phyloP scores from a whole-genome alignment of 2,888 invertebrate genomes.

The Ochlodes sylvanus region DNA sequence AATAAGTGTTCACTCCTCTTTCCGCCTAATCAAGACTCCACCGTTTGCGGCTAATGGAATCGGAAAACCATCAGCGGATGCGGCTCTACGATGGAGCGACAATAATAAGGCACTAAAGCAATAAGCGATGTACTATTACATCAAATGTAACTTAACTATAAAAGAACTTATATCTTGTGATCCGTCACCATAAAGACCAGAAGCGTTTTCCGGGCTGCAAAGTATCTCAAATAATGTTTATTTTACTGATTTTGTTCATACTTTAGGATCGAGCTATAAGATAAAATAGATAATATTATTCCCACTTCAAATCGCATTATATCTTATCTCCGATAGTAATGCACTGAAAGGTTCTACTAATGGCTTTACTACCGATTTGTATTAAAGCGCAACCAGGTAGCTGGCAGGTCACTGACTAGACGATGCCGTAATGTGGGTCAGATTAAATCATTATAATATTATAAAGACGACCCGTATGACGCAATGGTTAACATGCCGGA shows the following conservation, averaged over 20 bases:
- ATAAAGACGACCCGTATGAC: too few species aligned
- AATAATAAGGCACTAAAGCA: not conserved
- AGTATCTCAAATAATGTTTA: too few species aligned
- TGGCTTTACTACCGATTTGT: slow-evolving; percentile 58
- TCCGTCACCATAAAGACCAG: too few species aligned
- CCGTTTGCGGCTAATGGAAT: slow-evolving; percentile 73
- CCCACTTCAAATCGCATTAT: not conserved
- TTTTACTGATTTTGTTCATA: too few species aligned
- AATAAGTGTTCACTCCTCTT: slow-evolving; percentile 49
- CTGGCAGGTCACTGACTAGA: slow-evolving; percentile 38
- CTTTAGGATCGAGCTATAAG: too few species aligned
- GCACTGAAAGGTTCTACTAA: slow-evolving; percentile 61
- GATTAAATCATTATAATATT: not conserved
- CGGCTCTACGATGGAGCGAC: slow-evolving; percentile 51
- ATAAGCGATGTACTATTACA: not conserved
- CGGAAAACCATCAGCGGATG: slow-evolving; percentile 76
- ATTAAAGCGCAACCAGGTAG: slow-evolving; percentile 43
- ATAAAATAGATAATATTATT: not conserved
- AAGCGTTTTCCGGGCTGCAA: too few species aligned
- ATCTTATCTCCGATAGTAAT: not conserved
- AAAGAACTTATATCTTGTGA: too few species aligned
- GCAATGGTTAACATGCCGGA: too few species aligned
- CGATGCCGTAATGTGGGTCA: slow-evolving; percentile 12
- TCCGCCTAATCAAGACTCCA: slow-evolving; percentile 67
- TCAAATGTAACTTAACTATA: too few species aligned